A percentile compares a stretch with the other conserved stretches of the same genome.
These are phyloP conservation scores for Gallinago solitaria DNA, from an alignment of 2,797 vertebrate species.

Conservation along the genomic window DNA sequence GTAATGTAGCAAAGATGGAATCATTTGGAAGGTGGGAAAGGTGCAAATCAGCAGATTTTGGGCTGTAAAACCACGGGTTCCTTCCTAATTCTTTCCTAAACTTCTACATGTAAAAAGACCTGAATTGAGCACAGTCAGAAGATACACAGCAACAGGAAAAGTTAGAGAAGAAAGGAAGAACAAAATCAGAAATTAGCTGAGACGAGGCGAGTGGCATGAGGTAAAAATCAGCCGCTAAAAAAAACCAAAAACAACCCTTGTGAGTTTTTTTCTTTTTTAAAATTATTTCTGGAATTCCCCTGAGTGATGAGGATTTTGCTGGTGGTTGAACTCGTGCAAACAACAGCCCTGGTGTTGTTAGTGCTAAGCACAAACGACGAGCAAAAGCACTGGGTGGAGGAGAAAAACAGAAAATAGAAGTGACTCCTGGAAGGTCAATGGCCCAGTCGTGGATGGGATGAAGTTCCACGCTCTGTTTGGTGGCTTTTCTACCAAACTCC, in stretches of 20 bases:
- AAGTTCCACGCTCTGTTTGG: not conserved
- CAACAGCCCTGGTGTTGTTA: not conserved
- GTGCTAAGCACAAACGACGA: not conserved
- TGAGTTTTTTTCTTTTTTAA: not conserved
- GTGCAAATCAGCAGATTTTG: not conserved
- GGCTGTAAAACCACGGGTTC: not conserved
- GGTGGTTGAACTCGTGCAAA: not conserved
- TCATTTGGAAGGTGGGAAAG: not conserved
- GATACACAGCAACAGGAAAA: not conserved
- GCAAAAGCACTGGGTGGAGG: not conserved
- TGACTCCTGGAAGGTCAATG: not conserved
- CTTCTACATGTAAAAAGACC: not conserved
- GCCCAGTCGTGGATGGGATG: not conserved
- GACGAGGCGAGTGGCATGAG: not conserved
- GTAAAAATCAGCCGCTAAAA: not conserved
- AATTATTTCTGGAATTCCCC: not conserved
- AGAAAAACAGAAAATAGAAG: not conserved
- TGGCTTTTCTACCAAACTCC: not conserved
- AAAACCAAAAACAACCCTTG: accelerated
- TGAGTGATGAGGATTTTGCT: not conserved
- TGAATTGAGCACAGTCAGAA: not conserved
- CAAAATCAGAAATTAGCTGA: not conserved
- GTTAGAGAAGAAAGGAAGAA: not conserved
- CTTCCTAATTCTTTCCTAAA: not conserved
- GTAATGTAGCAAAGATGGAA: not conserved